Base-by-base conservation (phyloP, 2,113 vertebrate species). In the Ctenomys sociabilis region DNA sequence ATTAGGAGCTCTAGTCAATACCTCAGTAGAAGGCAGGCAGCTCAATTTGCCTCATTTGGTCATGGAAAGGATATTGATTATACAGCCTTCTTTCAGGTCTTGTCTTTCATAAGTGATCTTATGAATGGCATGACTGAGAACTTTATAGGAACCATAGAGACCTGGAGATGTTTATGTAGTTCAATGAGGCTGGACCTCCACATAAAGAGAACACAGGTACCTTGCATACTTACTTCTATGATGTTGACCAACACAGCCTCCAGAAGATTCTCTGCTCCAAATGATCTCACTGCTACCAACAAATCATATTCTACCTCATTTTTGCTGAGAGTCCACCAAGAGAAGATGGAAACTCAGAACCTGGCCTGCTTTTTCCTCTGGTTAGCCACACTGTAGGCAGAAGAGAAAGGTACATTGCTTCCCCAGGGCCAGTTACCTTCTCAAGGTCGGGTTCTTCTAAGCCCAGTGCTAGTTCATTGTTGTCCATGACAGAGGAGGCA, bases 401-500 rank as follows among this genome's bases (percentile, higher is more conserved):
- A 17, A 57, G 40, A 80, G 7, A 68, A 16, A 7, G 30, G 13
- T 61, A 70, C 8, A 54, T 1, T 7, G 63, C 10, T 54, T 45
- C 28, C 40, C 32, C 73, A 83, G 70, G 19, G 61, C 7, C 26
- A 84, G 30, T 96, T 91, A 99, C 99, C 98, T 99, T 99, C 96
- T 99, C 99, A 0, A 99, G 98, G 92, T 99, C 99, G 19, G 99
- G 99, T 97, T 99, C 99, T 80, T 99, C 99, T 95, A 99, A 98
- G 1, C 99, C 99, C 7, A 99, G 98, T 0, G 99, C 99, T 94
- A 99, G 98, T 61, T 99, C 99, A 0, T 99, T 99, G 98, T 99
- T 99, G 98, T 99, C 99, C 99, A 99, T 99, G 94, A 99, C 99
- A 0, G 99, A 99, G 54, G 99, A 99, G 85, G 99, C 99, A 52